Evolutionary conservation across 2,888 invertebrate genomes (phyloP), one percentile per base, ranked within the genome.

Genomic region (Caenorhabditis sinica): DNA sequence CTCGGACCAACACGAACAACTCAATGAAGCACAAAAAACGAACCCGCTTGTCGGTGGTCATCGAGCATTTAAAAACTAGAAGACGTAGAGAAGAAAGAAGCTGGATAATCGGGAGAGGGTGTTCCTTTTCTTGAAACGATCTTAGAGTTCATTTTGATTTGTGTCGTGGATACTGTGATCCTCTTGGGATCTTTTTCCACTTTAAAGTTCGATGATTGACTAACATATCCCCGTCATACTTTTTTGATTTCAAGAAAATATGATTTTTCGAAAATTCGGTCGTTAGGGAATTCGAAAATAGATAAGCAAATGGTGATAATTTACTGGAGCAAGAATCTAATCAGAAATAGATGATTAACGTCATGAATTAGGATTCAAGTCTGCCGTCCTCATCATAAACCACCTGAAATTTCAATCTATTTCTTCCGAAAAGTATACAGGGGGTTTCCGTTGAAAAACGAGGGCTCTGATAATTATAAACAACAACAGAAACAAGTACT

Each of bases 51-150:
- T 23, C 25, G 25, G 15, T 51, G 63, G 73, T 73, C 73, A 60
- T 36, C 53, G 72, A 72, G 28, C 60, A 60, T n/a, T n/a, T n/a
- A n/a, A n/a, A 28, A 63, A 30, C 20, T 33, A 68, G 51, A 53
- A 51, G 68, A 68, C 56, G 45, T 17, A 28, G 56, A 23, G 53
- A 68, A 53, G 28, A 36, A 11, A 53, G 40, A 56, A 43, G 6
- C 51, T 49, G 75, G 75, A 75, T 75, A 66, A 75, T 75, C 75
- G 75, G 51, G 45, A 45, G 75, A 66, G 58, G 66, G 58, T 66
- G 66, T 49, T 53, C 58, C 11, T 60, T 45, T 60, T 72, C 60
- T 58, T 13, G 15, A 60, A 60, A 56, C 17, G 45, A 43, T 72
- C 72, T 72, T 49, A 60, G 58, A 72, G 73, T 73, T 61, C 61